A percentile compares a stretch with the other conserved stretches of the same genome.
These are phyloP conservation scores for Dasypolia templi DNA, from an alignment of 2,888 invertebrate genomes.

Conservation along the genomic window DNA sequence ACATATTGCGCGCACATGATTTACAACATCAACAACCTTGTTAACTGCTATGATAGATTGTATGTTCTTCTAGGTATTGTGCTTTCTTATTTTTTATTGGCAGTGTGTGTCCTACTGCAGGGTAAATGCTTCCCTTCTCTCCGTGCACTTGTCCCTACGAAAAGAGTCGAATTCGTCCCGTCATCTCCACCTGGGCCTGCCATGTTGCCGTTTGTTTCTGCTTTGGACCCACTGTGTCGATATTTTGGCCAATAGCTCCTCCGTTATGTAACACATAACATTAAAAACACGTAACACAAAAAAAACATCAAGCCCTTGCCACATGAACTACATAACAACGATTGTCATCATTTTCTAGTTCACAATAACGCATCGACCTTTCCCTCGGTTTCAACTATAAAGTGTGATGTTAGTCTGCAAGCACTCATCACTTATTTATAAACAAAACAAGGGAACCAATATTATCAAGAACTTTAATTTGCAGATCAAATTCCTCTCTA, in stretches of 20 bases:
- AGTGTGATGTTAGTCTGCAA: background rate
- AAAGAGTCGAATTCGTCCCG: background rate
- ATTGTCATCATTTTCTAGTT: background rate
- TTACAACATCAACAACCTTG: conserved; percentile 20
- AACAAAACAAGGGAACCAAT: background rate
- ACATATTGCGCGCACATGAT: conserved; percentile 47
- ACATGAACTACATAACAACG: background rate
- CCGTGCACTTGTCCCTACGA: background rate
- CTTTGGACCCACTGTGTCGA: background rate
- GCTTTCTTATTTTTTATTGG: too few species aligned
- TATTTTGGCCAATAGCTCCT: background rate
- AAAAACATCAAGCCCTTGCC: background rate
- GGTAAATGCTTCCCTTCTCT: background rate
- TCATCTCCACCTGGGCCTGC: background rate
- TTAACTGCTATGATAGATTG: background rate
- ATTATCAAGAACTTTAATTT: background rate
- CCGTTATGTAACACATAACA: too few species aligned
- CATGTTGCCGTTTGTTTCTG: background rate
- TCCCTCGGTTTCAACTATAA: too few species aligned
- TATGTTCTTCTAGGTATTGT: background rate
- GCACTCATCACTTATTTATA: background rate
- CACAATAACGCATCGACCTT: too few species aligned
- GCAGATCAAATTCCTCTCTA: background rate
- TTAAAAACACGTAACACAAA: background rate
- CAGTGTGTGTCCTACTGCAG: background rate